phyloP scores from a whole-genome alignment of 2,888 invertebrate genomes.

The Loripinus fragilis region DNA sequence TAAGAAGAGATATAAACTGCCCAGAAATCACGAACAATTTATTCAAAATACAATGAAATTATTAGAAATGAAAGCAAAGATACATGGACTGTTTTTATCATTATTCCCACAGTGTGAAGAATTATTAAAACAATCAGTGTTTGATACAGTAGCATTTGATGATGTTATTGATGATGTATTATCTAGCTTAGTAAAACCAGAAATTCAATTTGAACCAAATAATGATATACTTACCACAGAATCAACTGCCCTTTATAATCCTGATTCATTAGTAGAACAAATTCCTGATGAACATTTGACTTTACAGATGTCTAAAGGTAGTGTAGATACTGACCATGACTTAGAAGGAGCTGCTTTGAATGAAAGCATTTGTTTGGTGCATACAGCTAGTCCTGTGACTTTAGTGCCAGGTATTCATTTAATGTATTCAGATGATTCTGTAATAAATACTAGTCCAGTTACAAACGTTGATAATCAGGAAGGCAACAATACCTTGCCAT shows the following conservation, averaged over 20 bases:
- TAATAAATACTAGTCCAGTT: conserved; percentile 26
- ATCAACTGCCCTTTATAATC: not conserved
- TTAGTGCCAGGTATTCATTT: not conserved
- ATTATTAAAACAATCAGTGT: conserved; percentile 42
- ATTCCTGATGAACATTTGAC: not conserved
- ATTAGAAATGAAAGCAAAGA: conserved; percentile 54
- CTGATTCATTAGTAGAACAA: not conserved
- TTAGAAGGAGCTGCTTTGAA: not conserved
- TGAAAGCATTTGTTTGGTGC: not conserved
- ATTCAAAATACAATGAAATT: conserved; percentile 46
- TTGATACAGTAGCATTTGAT: conserved; percentile 60
- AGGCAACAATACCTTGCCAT: not conserved
- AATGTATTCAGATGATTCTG: conserved; percentile 22
- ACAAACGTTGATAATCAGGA: conserved; percentile 2
- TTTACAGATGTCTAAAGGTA: not conserved
- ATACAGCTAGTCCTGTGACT: not conserved
- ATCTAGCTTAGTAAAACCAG: conserved; percentile 10
- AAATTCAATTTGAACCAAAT: conserved; percentile 10
- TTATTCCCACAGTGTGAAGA: conserved; percentile 62
- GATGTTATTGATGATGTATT: conserved; percentile 55
- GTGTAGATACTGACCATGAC: not conserved
- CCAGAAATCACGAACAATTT: conserved; percentile 51
- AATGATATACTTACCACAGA: not conserved
- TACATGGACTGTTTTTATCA: conserved; percentile 55
- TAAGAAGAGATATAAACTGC: conserved; percentile 44